Evolutionary conservation across 2,888 invertebrate species (phyloP).

Genomic region (Artemia sinica): DNA sequence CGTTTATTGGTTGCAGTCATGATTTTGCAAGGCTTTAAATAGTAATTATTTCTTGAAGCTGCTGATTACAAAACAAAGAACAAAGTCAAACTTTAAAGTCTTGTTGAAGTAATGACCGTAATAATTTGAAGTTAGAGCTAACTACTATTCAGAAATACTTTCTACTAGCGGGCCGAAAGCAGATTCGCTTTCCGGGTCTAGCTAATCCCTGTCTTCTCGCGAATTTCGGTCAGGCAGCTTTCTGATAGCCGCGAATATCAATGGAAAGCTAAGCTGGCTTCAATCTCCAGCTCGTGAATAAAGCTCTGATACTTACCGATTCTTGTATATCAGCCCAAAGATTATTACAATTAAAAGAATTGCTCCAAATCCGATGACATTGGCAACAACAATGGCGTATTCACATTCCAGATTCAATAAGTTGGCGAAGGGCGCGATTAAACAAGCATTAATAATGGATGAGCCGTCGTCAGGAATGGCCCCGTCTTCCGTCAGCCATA

Average conservation of each 20-base stretch:
- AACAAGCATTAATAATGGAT: conserved; percentile 41
- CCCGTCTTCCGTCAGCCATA: conserved; percentile 46
- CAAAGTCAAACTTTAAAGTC: too few relatives aligned
- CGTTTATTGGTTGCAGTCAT: too few relatives aligned
- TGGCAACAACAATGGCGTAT: conserved; percentile 47
- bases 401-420: conserved; percentile 52
- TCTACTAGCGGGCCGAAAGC: too few relatives aligned
- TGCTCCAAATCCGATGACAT: conserved; percentile 41
- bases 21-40: too few relatives aligned
- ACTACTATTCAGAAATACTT: too few relatives aligned
- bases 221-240: too few relatives aligned
- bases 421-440: conserved; percentile 47
- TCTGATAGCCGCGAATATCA: not conserved
- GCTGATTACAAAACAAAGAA: too few relatives aligned
- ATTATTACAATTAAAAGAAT: conserved; percentile 40
- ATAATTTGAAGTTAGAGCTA: too few relatives aligned
- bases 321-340: conserved; percentile 46
- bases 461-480: conserved; percentile 49
- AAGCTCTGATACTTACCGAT: conserved; percentile 33
- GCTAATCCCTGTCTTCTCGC: too few relatives aligned
- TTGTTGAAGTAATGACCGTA: too few relatives aligned
- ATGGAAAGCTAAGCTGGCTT: not conserved
- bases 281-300: not conserved
- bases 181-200: too few relatives aligned
- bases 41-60: too few relatives aligned